phyloP scores from a whole-genome alignment of 2,888 invertebrate genomes.

The Drosophila histrio region DNA sequence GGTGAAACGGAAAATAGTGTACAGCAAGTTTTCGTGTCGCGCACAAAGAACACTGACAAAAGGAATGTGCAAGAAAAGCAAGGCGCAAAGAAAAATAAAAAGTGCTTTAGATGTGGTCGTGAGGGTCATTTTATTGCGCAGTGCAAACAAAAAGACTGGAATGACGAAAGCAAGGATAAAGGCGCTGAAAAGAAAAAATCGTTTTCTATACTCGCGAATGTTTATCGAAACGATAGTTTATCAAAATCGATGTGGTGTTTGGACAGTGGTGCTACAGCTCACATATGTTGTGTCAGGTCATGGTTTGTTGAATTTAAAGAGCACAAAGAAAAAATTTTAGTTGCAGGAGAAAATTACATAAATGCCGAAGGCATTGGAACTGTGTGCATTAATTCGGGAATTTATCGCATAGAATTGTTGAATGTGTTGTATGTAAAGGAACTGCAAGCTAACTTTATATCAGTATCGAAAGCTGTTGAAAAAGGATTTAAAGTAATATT shows the following conservation, averaged over 20 bases:
- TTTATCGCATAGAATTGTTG: not conserved
- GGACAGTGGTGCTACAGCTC: not conserved
- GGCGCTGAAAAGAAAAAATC: not conserved
- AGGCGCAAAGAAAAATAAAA: not conserved
- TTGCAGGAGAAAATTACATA: slow-evolving; percentile 4
- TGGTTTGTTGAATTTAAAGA: not conserved
- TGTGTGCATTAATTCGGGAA: not conserved
- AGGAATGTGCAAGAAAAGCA: not conserved
- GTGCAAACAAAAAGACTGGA: not conserved
- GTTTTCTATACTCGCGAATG: not conserved
- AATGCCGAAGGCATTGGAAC: not conserved
- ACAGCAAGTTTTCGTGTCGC: not conserved
- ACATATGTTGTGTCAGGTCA: not conserved
- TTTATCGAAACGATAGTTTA: no score
- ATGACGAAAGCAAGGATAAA: not conserved
- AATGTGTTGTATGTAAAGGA: slow-evolving; percentile 5
- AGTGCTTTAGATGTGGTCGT: slow-evolving; percentile 1
- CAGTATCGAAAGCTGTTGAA: slow-evolving; percentile 1
- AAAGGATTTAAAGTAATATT: slow-evolving; percentile 12
- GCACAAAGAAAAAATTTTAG: slow-evolving; percentile 1
- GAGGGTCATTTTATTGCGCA: slow-evolving; percentile 2
- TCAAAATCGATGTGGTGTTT: no score
- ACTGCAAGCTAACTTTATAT: slow-evolving; percentile 4
- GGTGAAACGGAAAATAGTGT: not conserved
- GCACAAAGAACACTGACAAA: no score